Evolutionary conservation across 2,888 invertebrate genomes (phyloP), one percentile per base, ranked within the genome.

Genomic region (Petrolisthes cinctipes): DNA sequence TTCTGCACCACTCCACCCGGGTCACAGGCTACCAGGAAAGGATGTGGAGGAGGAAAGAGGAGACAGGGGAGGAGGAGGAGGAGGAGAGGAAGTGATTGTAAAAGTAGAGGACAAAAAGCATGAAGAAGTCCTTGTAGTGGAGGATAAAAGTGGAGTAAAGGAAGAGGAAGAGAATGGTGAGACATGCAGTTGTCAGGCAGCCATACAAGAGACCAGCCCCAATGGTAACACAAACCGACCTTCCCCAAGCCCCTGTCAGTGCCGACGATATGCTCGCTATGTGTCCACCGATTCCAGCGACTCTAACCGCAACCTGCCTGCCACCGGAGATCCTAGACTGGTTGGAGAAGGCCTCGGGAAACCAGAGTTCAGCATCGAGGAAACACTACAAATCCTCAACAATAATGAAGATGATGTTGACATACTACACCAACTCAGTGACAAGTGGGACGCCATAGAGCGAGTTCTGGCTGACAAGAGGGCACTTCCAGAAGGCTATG

Each of bases 91-190:
- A 11, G 53, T 11, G 37, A 68, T 68, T 5, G 37, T 51, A 37
- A 82, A 17, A 14, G 79, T 80, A n/a, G 82, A 83, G 20, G 83
- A 85, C 17, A 85, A 84, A 66, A 85, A 85, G 14, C 83, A 88
- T 14, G 71, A 71, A 51, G 71, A 68, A 17, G 57, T 83, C 23
- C 66, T 78, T 17, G 37, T 37, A 37, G 37, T 37, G 37, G 37
- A 37, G 2, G 66, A 78, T 20, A 71, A 83, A 56, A 20, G 61
- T 37, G 86, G 86, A 54, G 85, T 79, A 14, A 82, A 79, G 1
- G 89, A 86, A 17, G 92, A 94, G 53, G 94, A 94, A 92, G 94
- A 94, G 0, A 94, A 93, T 91, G 93, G 93, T 4, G 89, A 91
- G 71, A 90, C 89, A 51, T 79, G 87, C 20, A 51, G 81, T 73